A percentile compares a stretch with the other conserved stretches of the same genome.
phyloP scores from a whole-genome alignment of 2,888 invertebrate genomes.

The Sialis fuliginosa region DNA sequence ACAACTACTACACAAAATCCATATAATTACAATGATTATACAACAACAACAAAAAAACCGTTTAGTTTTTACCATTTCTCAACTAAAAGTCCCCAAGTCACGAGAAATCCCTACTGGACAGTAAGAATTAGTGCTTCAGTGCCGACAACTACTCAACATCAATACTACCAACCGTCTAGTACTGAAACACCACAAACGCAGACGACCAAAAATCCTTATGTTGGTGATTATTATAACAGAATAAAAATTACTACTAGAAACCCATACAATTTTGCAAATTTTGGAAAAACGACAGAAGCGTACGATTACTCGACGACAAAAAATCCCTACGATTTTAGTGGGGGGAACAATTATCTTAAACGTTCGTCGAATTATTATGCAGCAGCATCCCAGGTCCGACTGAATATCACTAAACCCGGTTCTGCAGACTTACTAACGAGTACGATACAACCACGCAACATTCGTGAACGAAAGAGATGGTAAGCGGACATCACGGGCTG shows the following conservation, averaged over 20 bases:
- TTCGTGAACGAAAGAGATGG: no score
- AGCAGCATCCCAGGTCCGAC: slow-evolving; percentile 13
- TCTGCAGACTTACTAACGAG: no score
- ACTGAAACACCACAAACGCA: slow-evolving; percentile 1
- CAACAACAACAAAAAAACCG: slow-evolving; percentile 12
- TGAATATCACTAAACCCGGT: no score
- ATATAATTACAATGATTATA: slow-evolving; percentile 7
- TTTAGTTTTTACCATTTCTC: slow-evolving; percentile 16
- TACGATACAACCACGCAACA: no score
- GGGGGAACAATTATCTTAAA: slow-evolving; percentile 24
- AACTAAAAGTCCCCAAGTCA: slow-evolving; percentile 10
- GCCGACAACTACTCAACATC: slow-evolving; percentile 1
- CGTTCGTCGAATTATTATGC: slow-evolving; percentile 32
- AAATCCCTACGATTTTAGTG: slow-evolving; percentile 17
- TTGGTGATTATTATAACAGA: slow-evolving; percentile 25
- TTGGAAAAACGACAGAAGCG: slow-evolving; percentile 14
- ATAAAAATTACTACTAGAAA: slow-evolving; percentile 34
- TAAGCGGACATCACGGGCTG: no score
- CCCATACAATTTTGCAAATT: slow-evolving; percentile 29
- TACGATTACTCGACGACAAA: slow-evolving; percentile 14
- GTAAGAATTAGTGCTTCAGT: no score
- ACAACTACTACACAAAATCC: slow-evolving; percentile 12
- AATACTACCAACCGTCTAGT: slow-evolving; percentile 2
- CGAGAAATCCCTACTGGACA: no score
- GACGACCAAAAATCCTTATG: slow-evolving; percentile 36